Conservation (phyloP, 2,888 invertebrate species). For the Latrodectus elegans region DNA sequence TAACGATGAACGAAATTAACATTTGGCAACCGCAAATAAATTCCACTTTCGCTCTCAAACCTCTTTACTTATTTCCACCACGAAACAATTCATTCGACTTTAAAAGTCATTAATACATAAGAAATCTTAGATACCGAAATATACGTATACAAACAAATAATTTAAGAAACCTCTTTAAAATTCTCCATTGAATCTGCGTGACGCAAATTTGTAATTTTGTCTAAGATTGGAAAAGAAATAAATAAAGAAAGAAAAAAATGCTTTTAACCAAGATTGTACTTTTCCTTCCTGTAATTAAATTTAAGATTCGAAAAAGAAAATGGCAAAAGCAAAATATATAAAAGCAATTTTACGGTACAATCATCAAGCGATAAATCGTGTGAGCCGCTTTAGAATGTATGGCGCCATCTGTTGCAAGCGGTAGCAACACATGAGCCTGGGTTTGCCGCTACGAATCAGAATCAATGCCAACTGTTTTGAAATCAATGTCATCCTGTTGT, state of each 20-base stretch:
- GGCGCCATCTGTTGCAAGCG: conserved; percentile 65
- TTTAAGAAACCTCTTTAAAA: conserved; percentile 62
- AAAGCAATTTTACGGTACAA: conserved; percentile 52
- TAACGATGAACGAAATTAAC: no score
- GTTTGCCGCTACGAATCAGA: conserved; percentile 5
- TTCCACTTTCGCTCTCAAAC: not conserved
- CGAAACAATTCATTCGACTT: no score
- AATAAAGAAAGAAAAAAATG: conserved; percentile 17
- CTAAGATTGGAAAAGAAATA: conserved; percentile 3
- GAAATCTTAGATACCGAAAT: conserved; percentile 15
- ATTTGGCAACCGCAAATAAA: no score
- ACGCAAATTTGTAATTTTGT: conserved; percentile 59
- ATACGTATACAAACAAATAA: conserved; percentile 55
- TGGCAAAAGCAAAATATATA: conserved; percentile 20
- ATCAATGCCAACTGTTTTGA: conserved; percentile 67
- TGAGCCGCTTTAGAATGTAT: conserved; percentile 34
- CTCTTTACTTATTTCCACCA: not conserved
- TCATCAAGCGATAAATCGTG: conserved; percentile 64
- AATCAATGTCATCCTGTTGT: conserved; percentile 65
- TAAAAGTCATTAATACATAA: conserved; percentile 26
- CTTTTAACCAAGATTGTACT: conserved; percentile 57
- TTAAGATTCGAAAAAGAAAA: conserved; percentile 56
- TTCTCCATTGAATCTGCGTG: conserved; percentile 62
- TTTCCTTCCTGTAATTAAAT: conserved; percentile 66
- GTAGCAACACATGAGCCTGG: conserved; percentile 51